These are phyloP conservation scores for Mormyrus iriodes DNA, from an alignment of 2,113 vertebrate species.

Conservation along the genomic window DNA sequence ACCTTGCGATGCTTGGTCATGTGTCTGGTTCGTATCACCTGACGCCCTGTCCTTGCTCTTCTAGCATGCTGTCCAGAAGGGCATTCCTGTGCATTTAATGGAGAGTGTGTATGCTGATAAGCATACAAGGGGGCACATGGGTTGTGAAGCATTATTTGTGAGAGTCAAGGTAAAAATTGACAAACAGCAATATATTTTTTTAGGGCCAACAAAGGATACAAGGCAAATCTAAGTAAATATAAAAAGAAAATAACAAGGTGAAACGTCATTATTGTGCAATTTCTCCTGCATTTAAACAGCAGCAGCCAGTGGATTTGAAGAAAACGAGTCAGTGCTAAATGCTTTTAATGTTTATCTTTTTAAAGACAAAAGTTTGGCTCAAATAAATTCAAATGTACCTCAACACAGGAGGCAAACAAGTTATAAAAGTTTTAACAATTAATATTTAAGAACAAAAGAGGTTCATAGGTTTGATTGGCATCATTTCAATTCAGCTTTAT, in stretches of 20 bases:
- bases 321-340: background rate
- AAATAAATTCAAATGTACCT: background rate
- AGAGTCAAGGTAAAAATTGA: background rate
- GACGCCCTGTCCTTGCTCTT: background rate
- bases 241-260: background rate
- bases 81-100: background rate
- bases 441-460: background rate
- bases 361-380: background rate
- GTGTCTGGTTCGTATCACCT: background rate
- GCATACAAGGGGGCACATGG: background rate
- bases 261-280: background rate
- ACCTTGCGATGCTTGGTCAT: background rate
- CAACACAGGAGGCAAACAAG: background rate
- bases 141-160: background rate
- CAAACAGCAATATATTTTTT: background rate
- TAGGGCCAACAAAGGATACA: background rate
- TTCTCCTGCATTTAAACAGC: background rate
- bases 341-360: background rate
- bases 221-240: background rate
- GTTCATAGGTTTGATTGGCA: background rate
- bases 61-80: background rate
- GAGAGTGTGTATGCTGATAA: background rate
- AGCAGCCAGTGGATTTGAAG: background rate
- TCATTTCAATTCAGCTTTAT: background rate
- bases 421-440: background rate